These are phyloP conservation scores for Papilio protenor DNA, from an alignment of 2,888 invertebrate species.

Conservation along the genomic window DNA sequence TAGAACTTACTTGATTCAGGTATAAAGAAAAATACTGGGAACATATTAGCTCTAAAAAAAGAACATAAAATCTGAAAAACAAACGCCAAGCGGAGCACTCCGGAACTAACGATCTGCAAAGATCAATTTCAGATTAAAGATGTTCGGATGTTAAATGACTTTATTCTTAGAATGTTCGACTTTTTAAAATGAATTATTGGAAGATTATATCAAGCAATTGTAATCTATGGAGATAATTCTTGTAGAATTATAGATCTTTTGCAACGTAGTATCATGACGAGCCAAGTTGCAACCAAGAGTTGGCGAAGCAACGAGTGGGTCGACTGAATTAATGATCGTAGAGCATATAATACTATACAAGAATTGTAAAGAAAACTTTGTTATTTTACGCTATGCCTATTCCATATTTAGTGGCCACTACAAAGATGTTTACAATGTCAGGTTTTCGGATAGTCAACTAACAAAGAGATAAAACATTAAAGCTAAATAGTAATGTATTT, in stretches of 20 bases:
- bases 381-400: neutral
- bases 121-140: constrained; percentile 43
- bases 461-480: no score
- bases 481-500: neutral
- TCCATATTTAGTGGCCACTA: neutral
- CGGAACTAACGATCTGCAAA: constrained; percentile 41
- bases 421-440: no score
- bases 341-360: neutral
- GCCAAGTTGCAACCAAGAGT: constrained; percentile 10
- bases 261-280: neutral
- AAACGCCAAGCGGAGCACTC: constrained; percentile 10
- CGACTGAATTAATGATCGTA: neutral
- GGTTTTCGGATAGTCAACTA: neutral
- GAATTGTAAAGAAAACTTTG: neutral
- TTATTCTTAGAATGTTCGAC: constrained; percentile 17
- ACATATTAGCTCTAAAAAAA: neutral
- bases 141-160: constrained; percentile 34
- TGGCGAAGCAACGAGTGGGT: constrained; percentile 9
- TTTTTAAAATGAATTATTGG: constrained; percentile 30
- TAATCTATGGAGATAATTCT: constrained; percentile 18
- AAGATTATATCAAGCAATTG: constrained; percentile 19
- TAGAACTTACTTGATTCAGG: neutral
- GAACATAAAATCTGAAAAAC: neutral
- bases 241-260: neutral
- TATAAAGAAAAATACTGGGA: neutral